Evolutionary conservation across 1,140 invertebrate species (phyloP).

Genomic region (Cecropterus lyciades): DNA sequence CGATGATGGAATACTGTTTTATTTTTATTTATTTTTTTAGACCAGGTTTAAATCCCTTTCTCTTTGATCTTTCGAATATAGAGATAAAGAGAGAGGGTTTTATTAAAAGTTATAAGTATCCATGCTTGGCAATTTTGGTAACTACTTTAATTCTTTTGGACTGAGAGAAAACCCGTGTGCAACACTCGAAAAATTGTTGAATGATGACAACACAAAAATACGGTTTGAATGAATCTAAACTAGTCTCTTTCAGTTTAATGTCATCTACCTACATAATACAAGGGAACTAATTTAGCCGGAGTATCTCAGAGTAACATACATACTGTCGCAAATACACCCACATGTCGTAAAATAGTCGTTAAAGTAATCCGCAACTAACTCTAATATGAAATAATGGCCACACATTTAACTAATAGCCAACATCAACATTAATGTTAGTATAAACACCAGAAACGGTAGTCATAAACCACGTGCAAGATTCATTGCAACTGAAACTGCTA

Average conservation of each 20-base stretch:
- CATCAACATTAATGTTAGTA: slow-evolving; percentile 22
- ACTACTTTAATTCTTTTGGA: too few relatives aligned
- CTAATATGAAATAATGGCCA: slow-evolving; percentile 24
- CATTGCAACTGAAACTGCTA: background rate
- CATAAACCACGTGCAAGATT: slow-evolving; percentile 13
- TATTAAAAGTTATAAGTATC: too few relatives aligned
- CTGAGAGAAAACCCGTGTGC: too few relatives aligned
- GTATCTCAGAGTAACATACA: background rate
- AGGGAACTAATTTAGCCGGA: background rate
- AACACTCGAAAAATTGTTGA: too few relatives aligned
- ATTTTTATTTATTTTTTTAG: too few relatives aligned
- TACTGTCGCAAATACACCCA: slow-evolving; percentile 8
- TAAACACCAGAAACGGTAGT: slow-evolving; percentile 5
- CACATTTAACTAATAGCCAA: slow-evolving; percentile 22
- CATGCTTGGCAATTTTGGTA: too few relatives aligned
- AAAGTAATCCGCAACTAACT: slow-evolving; percentile 28
- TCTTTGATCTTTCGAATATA: too few relatives aligned
- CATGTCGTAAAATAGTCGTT: slow-evolving; percentile 30
- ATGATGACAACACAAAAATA: too few relatives aligned
- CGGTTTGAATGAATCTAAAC: background rate
- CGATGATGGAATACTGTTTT: too few relatives aligned
- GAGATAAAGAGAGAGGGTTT: too few relatives aligned
- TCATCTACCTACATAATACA: background rate
- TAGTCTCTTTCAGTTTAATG: background rate
- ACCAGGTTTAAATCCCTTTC: too few relatives aligned